Evolutionary conservation across 2,113 vertebrate species (phyloP).

Genomic region (Neogale vison): DNA sequence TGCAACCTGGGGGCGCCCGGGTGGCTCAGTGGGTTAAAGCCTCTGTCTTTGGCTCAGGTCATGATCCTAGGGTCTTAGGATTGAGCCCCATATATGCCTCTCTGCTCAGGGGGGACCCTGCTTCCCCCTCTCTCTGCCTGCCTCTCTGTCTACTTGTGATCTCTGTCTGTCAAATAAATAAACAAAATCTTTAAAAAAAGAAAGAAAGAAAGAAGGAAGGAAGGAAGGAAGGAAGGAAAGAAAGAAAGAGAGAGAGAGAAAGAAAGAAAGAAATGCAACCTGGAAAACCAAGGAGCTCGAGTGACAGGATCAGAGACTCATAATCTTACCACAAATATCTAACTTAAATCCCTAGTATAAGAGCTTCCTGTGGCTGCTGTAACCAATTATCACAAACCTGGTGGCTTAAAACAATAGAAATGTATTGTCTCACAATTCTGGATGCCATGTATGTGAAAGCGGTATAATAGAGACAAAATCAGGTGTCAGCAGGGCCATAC

Average conservation of each 20-base stretch:
- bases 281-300: not conserved
- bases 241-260: no score
- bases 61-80: no score
- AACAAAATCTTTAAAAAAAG: no score
- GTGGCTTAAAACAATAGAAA: not conserved
- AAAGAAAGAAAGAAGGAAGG: no score
- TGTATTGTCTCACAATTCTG: not conserved
- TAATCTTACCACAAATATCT: not conserved
- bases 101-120: no score
- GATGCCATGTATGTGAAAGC: not conserved
- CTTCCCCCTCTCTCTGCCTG: no score
- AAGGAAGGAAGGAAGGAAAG: no score
- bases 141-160: no score
- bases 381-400: not conserved
- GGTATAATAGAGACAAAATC: not conserved
- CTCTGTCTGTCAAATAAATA: no score
- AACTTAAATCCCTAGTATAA: not conserved
- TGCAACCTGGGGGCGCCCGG: not conserved
- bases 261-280: not conserved
- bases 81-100: no score
- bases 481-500: not conserved
- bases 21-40: no score
- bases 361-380: not conserved
- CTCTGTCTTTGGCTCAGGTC: no score
- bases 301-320: not conserved